phyloP scores from a whole-genome alignment of 1,140 invertebrate genomes.

The Lerema accius region DNA sequence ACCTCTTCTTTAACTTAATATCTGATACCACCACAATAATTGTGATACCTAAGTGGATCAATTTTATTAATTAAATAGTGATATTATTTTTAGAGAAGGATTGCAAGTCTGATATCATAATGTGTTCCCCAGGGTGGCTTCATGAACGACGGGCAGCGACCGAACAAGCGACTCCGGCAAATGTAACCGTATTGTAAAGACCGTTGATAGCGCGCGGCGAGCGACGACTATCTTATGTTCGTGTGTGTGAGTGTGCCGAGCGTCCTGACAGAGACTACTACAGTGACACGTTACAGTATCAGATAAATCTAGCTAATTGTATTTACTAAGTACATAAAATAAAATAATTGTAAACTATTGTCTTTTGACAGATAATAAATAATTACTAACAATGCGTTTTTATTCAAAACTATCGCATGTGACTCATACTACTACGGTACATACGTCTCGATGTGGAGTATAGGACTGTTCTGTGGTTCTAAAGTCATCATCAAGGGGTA shows the following conservation, averaged over 20 bases:
- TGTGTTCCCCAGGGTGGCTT: slow-evolving; percentile 62
- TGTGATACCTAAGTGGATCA: no score
- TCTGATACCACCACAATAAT: no score
- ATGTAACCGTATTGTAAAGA: slow-evolving; percentile 57
- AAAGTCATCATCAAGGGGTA: no score
- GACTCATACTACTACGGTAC: no score
- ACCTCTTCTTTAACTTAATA: no score
- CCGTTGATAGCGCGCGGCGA: slow-evolving; percentile 45
- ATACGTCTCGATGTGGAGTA: no score
- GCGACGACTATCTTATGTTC: slow-evolving; percentile 44
- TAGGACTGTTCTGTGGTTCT: no score
- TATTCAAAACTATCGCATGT: no score
- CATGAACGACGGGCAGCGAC: slow-evolving; percentile 78
- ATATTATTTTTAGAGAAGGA: no score
- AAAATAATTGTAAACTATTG: slow-evolving; percentile 73
- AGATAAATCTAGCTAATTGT: slow-evolving; percentile 80
- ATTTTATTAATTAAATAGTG: no score
- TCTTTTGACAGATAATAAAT: slow-evolving; percentile 80
- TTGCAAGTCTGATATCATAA: no score
- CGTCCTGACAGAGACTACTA: slow-evolving; percentile 58
- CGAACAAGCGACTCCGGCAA: slow-evolving; percentile 75
- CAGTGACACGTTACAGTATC: slow-evolving; percentile 66
- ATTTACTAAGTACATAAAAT: slow-evolving; percentile 80
- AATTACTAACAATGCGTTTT: slow-evolving; percentile 66
- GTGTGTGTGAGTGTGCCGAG: slow-evolving; percentile 61